These are phyloP conservation scores for Troides helena DNA, from an alignment of 2,888 invertebrate genomes.

Conservation along the genomic window DNA sequence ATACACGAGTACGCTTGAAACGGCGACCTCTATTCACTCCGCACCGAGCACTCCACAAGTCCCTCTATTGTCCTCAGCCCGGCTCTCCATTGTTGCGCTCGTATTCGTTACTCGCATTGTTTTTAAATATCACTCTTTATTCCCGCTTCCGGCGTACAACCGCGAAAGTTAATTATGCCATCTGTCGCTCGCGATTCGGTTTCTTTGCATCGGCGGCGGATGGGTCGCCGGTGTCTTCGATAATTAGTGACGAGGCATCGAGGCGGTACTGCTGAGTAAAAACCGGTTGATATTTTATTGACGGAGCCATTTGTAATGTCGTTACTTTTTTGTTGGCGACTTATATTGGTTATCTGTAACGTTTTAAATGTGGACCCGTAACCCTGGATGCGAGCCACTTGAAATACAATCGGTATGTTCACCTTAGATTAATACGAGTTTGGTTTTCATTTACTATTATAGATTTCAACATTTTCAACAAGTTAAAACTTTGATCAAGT, in stretches of 20 bases:
- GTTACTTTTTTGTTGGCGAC: not conserved
- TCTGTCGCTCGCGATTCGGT: constrained; percentile 40
- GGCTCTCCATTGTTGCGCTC: constrained; percentile 27
- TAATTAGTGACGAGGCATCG: constrained; percentile 23
- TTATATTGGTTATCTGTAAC: not conserved
- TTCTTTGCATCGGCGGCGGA: constrained; percentile 13
- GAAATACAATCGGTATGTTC: not conserved
- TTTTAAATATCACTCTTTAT: constrained; percentile 31
- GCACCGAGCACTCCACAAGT: constrained; percentile 24
- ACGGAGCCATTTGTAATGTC: constrained; percentile 4
- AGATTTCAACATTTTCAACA: no score
- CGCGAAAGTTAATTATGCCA: constrained; percentile 50
- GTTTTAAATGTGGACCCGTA: not conserved
- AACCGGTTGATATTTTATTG: not conserved
- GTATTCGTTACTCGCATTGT: constrained; percentile 31
- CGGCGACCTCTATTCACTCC: constrained; percentile 27
- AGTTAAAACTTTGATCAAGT: no score
- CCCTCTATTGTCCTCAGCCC: constrained; percentile 22
- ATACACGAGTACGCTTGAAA: constrained; percentile 24
- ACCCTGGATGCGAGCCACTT: not conserved
- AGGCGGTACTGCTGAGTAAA: not conserved
- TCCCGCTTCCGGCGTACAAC: constrained; percentile 30
- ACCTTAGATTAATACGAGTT: not conserved
- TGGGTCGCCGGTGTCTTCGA: constrained; percentile 22
- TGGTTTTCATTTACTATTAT: not conserved